Evolutionary conservation across 2,113 vertebrate genomes (phyloP).

Genomic region (Saguinus imperator): DNA sequence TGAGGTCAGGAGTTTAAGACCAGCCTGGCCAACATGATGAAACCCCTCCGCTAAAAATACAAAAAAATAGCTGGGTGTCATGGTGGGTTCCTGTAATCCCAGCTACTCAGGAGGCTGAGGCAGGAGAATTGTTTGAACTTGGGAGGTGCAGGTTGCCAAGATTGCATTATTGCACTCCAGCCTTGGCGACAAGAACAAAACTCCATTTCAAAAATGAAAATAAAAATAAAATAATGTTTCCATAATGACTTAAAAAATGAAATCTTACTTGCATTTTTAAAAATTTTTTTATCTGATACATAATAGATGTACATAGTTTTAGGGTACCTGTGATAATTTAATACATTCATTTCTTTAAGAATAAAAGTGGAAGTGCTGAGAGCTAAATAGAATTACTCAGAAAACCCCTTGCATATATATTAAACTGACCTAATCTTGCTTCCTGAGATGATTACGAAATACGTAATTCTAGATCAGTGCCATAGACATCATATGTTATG

Average conservation of each 20-base stretch:
- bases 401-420: neutral
- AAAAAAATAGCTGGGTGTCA: too few relatives aligned
- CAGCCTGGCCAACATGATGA: too few relatives aligned
- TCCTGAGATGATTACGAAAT: neutral
- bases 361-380: neutral
- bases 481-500: neutral
- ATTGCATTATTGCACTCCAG: too few relatives aligned
- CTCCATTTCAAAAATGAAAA: too few relatives aligned
- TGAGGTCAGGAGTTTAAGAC: too few relatives aligned
- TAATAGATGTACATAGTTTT: neutral
- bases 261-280: neutral
- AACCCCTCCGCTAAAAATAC: too few relatives aligned
- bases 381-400: neutral
- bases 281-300: neutral
- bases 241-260: neutral
- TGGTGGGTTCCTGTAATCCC: too few relatives aligned
- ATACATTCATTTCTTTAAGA: neutral
- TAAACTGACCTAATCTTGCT: conserved; percentile 23
- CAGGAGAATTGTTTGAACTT: too few relatives aligned
- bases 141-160: too few relatives aligned
- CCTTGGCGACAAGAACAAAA: too few relatives aligned
- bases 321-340: neutral
- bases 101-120: too few relatives aligned
- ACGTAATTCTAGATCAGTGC: neutral
- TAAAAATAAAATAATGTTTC: neutral